A percentile compares a stretch with the other conserved stretches of the same genome.
phyloP scores from a whole-genome alignment of 2,888 invertebrate genomes.

The Vesta saturnalis region DNA sequence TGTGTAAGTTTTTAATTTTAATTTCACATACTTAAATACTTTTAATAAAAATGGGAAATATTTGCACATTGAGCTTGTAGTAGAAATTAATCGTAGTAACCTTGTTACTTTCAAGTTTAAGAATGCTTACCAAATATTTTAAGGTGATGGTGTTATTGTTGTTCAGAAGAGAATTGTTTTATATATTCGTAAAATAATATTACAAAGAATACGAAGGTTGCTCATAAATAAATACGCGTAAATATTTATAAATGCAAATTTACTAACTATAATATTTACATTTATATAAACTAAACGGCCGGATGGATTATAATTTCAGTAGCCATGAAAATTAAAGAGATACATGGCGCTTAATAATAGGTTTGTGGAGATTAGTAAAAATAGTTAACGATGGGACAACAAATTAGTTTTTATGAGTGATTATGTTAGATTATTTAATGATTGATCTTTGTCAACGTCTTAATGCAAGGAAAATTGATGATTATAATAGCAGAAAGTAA shows the following conservation, averaged over 20 bases:
- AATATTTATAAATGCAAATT: background rate
- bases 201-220: too few species aligned
- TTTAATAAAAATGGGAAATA: too few species aligned
- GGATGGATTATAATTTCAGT: background rate
- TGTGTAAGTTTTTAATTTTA: too few species aligned
- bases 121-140: too few species aligned
- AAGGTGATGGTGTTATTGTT: too few species aligned
- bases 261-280: background rate
- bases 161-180: too few species aligned
- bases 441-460: conserved; percentile 5
- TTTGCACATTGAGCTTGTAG: too few species aligned
- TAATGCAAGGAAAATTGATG: background rate
- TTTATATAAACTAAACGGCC: background rate
- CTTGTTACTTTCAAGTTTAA: too few species aligned
- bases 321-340: background rate
- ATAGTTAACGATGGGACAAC: background rate
- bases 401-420: conserved; percentile 2
- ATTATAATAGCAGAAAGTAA: background rate
- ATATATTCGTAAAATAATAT: too few species aligned
- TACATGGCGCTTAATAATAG: conserved; percentile 4
- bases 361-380: background rate
- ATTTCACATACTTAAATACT: too few species aligned
- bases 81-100: too few species aligned
- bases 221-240: background rate
- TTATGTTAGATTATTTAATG: background rate